Evolutionary conservation across 2,797 vertebrate genomes (phyloP).

Genomic region (Mormyrus hasselquistii): DNA sequence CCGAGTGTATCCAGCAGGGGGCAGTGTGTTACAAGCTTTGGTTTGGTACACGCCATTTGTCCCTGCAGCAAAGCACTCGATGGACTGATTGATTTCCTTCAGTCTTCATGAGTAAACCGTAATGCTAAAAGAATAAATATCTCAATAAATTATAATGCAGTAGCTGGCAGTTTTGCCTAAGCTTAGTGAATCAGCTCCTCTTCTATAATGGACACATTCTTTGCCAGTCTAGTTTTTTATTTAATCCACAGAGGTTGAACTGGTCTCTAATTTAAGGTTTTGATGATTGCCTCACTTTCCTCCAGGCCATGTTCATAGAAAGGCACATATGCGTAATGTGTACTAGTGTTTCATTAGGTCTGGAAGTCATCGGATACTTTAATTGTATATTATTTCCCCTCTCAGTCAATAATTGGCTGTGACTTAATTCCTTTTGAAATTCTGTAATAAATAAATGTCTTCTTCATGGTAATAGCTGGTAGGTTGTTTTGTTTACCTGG

Average conservation of each 20-base stretch:
- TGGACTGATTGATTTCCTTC: background rate
- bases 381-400: background rate
- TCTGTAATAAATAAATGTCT: background rate
- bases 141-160: background rate
- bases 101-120: background rate
- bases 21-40: background rate
- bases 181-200: background rate
- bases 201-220: background rate
- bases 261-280: background rate
- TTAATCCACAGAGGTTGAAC: background rate
- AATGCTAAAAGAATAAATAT: background rate
- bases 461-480: background rate
- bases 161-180: background rate
- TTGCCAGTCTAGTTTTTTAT: background rate
- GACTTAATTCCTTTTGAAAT: background rate
- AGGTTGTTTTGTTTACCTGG: background rate
- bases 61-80: background rate
- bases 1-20: conserved; percentile 17
- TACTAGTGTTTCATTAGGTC: background rate
- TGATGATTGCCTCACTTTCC: background rate
- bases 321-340: background rate
- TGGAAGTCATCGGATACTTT: background rate
- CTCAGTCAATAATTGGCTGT: background rate
- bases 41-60: background rate
- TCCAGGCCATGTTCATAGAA: background rate